Conservation (phyloP, 23 tunicate species). For the Halocynthia roretzi region DNA sequence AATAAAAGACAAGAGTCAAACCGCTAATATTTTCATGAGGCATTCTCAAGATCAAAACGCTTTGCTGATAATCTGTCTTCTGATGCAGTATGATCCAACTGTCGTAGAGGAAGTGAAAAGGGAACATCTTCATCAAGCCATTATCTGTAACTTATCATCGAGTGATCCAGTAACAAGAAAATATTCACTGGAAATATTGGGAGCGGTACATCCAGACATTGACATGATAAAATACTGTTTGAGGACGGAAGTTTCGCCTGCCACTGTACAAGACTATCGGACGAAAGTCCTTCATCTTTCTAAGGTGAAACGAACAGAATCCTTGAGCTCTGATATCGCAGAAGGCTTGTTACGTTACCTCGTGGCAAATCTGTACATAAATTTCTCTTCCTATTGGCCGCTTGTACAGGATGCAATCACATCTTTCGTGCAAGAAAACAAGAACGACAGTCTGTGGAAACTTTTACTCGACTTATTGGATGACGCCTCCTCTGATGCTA, state of each 20-base stretch:
- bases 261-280: slow-evolving; percentile 39
- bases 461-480: slow-evolving; percentile 43
- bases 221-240: slow-evolving; percentile 5
- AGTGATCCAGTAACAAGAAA: slow-evolving; percentile 10
- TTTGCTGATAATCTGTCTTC: not conserved
- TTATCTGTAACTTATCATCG: slow-evolving; percentile 7
- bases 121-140: not conserved
- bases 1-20: too few relatives aligned
- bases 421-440: slow-evolving; percentile 24
- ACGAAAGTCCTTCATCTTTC: slow-evolving; percentile 28
- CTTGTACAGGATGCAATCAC: slow-evolving; percentile 39
- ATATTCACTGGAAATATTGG: slow-evolving; percentile 6
- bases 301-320: slow-evolving; percentile 28
- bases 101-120: not conserved
- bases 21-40: not conserved
- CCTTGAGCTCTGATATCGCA: slow-evolving; percentile 1
- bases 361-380: slow-evolving; percentile 52
- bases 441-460: slow-evolving; percentile 43
- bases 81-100: not conserved
- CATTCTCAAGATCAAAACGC: slow-evolving; percentile 7
- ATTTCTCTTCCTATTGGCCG: slow-evolving; percentile 48
- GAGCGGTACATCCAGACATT: not conserved
- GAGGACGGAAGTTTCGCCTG: slow-evolving; percentile 35
- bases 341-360: slow-evolving; percentile 39
- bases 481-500: slow-evolving; percentile 22